A percentile compares a stretch with the other conserved stretches of the same genome.
phyloP scores from a whole-genome alignment of 1,140 invertebrate species.

The Achatina immaculata region DNA sequence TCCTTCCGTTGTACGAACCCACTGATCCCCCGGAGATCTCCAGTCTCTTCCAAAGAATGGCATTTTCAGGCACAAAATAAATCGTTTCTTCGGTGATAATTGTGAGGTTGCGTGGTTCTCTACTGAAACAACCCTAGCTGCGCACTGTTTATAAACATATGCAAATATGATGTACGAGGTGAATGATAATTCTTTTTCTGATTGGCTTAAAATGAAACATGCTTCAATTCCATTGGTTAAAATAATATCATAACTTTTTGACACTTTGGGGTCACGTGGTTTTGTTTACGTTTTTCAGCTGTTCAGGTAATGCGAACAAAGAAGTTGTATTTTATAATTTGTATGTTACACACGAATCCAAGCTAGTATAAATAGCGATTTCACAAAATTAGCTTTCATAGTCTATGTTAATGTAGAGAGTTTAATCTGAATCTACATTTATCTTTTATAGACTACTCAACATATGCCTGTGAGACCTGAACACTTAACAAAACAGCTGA shows the following conservation, averaged over 20 bases:
- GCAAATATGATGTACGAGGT: constrained; percentile 48
- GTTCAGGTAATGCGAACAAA: constrained; percentile 11
- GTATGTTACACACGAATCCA: too few species aligned
- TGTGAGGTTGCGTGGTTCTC: not conserved
- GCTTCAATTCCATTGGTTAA: constrained; percentile 43
- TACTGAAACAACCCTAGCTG: constrained; percentile 47
- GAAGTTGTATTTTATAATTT: not conserved
- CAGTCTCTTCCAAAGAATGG: constrained; percentile 83
- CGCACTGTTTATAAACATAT: constrained; percentile 63
- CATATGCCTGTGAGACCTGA: too few species aligned
- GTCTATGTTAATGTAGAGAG: too few species aligned
- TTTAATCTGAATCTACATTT: too few species aligned
- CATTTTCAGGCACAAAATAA: constrained; percentile 76
- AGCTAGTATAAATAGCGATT: too few species aligned
- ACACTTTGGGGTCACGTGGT: constrained; percentile 46
- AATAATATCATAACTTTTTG: constrained; percentile 38
- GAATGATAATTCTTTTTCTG: constrained; percentile 22
- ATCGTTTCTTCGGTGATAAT: not conserved
- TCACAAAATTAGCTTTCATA: too few species aligned
- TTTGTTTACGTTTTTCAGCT: constrained; percentile 61
- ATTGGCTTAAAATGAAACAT: constrained; percentile 36
- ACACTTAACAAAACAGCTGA: too few species aligned
- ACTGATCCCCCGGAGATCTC: constrained; percentile 94
- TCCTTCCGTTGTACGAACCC: constrained; percentile 96
- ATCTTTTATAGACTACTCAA: too few species aligned